Evolutionary conservation across 2,113 vertebrate species (phyloP).

Genomic region (Microcebus lehilahytsara): DNA sequence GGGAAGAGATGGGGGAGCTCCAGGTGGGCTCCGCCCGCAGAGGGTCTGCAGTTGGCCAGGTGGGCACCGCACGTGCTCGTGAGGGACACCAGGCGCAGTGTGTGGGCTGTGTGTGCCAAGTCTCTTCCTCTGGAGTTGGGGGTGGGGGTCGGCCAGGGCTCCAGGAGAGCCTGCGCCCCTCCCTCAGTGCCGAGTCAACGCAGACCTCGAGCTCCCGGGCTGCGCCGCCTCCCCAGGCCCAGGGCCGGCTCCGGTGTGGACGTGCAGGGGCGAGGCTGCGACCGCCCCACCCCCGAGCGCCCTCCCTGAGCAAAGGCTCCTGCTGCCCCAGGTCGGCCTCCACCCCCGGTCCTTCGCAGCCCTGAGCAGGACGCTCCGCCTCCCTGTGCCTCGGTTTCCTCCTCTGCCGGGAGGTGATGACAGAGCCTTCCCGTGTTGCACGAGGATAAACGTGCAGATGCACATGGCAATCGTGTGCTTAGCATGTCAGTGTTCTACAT

Average conservation of each 20-base stretch:
- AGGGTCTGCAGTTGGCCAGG: no score
- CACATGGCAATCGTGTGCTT: accelerated
- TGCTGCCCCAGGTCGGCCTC: background rate
- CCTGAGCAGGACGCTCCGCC: background rate
- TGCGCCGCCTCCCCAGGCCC: no score
- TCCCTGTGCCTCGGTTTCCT: no score
- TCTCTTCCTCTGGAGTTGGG: accelerated
- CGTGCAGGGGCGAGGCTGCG: no score
- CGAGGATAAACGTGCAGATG: accelerated
- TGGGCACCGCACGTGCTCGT: accelerated
- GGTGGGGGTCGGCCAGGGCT: accelerated
- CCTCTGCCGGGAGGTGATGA: background rate
- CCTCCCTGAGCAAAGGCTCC: no score
- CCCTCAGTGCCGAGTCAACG: accelerated
- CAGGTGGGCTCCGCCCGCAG: background rate
- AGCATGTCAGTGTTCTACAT: no score
- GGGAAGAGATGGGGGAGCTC: background rate
- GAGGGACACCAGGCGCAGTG: accelerated
- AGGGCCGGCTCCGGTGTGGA: no score
- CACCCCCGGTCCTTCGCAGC: accelerated
- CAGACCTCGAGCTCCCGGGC: no score
- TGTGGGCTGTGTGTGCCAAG: background rate
- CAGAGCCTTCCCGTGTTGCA: accelerated
- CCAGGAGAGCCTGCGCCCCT: accelerated
- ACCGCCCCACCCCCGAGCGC: no score